A percentile compares a stretch with the other conserved stretches of the same genome.
These are phyloP conservation scores for Suricata suricatta DNA, from an alignment of 2,113 vertebrate species.

Conservation along the genomic window DNA sequence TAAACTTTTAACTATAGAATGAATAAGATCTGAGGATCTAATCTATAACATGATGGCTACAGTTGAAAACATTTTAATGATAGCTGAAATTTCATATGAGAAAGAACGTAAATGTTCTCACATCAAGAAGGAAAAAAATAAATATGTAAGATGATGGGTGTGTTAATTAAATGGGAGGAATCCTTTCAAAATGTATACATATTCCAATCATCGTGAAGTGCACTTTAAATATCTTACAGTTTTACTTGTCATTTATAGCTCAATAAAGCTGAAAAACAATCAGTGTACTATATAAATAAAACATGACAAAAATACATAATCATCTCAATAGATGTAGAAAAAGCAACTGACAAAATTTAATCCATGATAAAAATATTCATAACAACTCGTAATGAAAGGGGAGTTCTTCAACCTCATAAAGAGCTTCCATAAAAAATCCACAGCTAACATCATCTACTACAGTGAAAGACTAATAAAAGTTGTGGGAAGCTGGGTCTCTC, in stretches of 20 bases:
- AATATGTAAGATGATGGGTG: background rate
- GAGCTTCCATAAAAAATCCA: background rate
- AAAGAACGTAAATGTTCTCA: background rate
- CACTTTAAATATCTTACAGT: background rate
- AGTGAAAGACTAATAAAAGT: background rate
- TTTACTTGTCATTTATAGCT: background rate
- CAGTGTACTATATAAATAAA: background rate
- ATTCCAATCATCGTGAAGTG: background rate
- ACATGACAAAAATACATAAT: background rate
- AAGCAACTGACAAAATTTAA: background rate
- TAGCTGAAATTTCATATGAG: background rate
- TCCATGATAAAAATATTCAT: background rate
- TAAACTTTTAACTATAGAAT: background rate
- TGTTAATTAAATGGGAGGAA: background rate
- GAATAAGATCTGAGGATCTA: background rate
- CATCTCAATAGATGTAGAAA: background rate
- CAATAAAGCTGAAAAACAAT: background rate
- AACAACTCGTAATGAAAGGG: background rate
- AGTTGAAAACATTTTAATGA: background rate
- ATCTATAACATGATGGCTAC: background rate
- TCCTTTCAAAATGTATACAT: background rate
- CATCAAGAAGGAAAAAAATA: background rate
- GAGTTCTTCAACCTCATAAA: background rate
- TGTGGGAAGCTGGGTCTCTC: no score
- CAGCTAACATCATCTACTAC: background rate